Evolutionary conservation across 2,113 vertebrate species (phyloP).

Genomic region (Galbula dea): DNA sequence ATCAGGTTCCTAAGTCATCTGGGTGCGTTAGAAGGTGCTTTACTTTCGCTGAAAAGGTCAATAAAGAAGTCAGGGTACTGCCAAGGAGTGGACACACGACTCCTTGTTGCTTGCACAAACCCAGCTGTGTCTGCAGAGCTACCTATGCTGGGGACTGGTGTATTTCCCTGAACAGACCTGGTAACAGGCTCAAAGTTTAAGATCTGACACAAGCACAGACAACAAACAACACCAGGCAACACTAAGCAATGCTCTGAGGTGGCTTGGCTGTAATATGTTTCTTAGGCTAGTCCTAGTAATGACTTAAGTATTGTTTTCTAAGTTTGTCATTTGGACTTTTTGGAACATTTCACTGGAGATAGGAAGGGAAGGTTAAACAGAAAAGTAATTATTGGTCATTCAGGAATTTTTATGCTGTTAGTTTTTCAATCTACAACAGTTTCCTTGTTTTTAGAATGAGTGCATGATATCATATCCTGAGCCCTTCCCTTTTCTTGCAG

Average conservation of each 20-base stretch:
- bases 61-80: not conserved
- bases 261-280: not conserved
- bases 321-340: not conserved
- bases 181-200: not conserved
- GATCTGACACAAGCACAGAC: not conserved
- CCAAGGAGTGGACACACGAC: not conserved
- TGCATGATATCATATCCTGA: constrained; percentile 65
- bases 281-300: not conserved
- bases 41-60: not conserved
- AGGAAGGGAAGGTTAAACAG: not conserved
- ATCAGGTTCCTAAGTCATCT: not conserved
- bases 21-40: not conserved
- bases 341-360: not conserved
- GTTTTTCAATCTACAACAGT: not conserved
- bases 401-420: not conserved
- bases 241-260: not conserved
- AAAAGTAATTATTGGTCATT: not conserved
- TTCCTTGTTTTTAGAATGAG: constrained; percentile 41
- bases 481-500: constrained; percentile 45
- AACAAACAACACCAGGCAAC: not conserved
- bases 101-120: not conserved
- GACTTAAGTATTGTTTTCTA: not conserved
- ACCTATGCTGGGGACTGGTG: not conserved
- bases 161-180: not conserved
- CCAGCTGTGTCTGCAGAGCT: not conserved